Base-by-base conservation (phyloP, 1,140 invertebrate genomes). In the honey bee (Apis mellifera) region DNA sequence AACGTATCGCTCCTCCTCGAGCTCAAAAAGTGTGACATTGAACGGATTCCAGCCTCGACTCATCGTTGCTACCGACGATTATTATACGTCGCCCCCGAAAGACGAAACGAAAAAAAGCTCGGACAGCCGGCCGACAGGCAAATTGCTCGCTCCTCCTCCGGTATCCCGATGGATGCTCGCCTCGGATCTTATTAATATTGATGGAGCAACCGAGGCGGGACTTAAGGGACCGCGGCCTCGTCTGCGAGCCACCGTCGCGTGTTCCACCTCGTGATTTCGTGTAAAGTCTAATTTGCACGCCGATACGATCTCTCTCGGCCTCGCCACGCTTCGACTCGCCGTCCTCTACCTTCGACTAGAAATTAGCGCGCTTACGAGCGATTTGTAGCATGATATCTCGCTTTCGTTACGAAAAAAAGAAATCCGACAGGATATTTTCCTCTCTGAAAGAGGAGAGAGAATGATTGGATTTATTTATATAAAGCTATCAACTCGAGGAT, bases 151-250 rank as follows among this genome's bases (percentile, higher is more conserved):
- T 3, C 32, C 59, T 62, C 60, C 64, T 60, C 69, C 57, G 55
- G 11, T 59, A 50, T 83, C 59, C n/a, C 64, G 26, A 52, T 42
- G 32, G 59, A 42, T 65, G 80, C 73, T n/a, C 78, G 69, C 69
- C 79, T 77, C 70, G 64, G 72, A 85, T 89, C 88, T 87, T 89
- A 87, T 89, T 87, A 87, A 87, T 89, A 89, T 89, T 88, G 88
- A 89, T 89, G 86, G 83, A 83, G 80, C 83, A 81, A 71, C 26
- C 4, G 83, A 78, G 65, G 74, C 64, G 81, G 86, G 70, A 85
- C 15, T 77, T 84, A 85, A 74, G 87, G 78, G 78, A 81, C 60
- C 13, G 82, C n/a, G 76, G 78, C 73, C 77, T 84, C 17, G 52
- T 48, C 48, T 23, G 48, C 77, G 48, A 54, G 19, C 68, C 48